phyloP scores from a whole-genome alignment of 2,888 invertebrate genomes.

The Elmis aenea region DNA sequence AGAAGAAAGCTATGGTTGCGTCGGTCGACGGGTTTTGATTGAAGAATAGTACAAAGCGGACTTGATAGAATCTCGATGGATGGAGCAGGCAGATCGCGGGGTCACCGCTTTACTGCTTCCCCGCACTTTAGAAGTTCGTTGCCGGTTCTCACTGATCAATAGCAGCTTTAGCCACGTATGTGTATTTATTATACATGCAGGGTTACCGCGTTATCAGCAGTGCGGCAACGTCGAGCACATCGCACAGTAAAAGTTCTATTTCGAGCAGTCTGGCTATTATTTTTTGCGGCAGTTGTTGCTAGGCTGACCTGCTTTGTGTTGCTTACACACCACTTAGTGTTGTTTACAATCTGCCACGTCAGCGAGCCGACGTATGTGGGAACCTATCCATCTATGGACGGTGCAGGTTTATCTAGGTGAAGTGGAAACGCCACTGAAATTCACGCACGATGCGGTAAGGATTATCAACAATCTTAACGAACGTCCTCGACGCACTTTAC shows the following conservation, averaged over 20 bases:
- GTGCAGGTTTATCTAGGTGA: background rate
- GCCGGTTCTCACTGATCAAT: constrained; percentile 18
- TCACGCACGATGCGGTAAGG: background rate
- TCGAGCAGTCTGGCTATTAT: constrained; percentile 5
- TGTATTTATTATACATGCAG: constrained; percentile 22
- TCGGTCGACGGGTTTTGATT: no score
- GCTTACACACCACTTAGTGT: constrained; percentile 3
- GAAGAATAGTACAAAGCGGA: no score
- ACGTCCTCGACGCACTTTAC: no score
- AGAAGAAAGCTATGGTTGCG: no score
- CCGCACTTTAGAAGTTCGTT: constrained; percentile 13
- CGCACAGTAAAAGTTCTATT: constrained; percentile 10
- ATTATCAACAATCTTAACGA: no score
- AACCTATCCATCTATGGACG: constrained; percentile 5
- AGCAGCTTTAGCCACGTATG: constrained; percentile 21
- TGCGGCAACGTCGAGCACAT: constrained; percentile 15
- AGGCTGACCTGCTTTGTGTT: constrained; percentile 11
- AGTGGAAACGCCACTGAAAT: background rate
- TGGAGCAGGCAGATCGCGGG: constrained; percentile 16
- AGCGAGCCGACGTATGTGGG: constrained; percentile 1
- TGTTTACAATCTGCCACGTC: constrained; percentile 7
- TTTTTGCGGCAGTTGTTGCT: constrained; percentile 15
- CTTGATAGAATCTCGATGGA: no score
- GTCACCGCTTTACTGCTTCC: constrained; percentile 16
- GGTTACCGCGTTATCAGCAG: constrained; percentile 22